Percentiles rank a stretch among this genome's conserved stretches.
Conservation (phyloP, 2,797 vertebrate genomes). For the Miichthys miiuy region DNA sequence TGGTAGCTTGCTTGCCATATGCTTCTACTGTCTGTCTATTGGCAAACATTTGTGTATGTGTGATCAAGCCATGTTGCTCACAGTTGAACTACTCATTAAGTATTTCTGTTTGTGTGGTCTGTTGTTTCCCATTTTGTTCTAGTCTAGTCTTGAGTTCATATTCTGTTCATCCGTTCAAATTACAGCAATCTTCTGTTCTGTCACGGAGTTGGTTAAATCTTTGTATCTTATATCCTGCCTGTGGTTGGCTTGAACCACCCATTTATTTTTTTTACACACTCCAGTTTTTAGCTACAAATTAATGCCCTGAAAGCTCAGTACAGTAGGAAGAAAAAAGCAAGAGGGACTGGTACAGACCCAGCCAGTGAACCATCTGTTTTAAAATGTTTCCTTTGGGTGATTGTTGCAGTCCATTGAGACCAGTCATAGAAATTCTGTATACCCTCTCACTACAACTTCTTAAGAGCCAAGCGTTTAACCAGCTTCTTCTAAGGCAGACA, state of each 20-base stretch:
- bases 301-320: slow-evolving; percentile 39
- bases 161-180: slow-evolving; percentile 32
- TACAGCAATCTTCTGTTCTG: neutral
- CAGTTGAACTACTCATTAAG: neutral
- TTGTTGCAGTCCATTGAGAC: slow-evolving; percentile 61
- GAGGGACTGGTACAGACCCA: slow-evolving; percentile 44
- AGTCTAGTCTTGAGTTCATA: neutral
- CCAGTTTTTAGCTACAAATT: slow-evolving; percentile 42
- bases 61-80: slow-evolving; percentile 24
- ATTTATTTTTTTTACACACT: slow-evolving; percentile 36
- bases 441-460: slow-evolving; percentile 42
- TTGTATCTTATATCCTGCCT: slow-evolving; percentile 28
- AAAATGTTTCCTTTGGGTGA: slow-evolving; percentile 64
- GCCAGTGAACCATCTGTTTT: slow-evolving; percentile 65
- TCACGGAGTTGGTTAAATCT: slow-evolving; percentile 4
- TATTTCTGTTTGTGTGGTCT: slow-evolving; percentile 13
- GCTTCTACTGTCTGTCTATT: slow-evolving; percentile 24
- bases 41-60: slow-evolving; percentile 20
- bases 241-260: slow-evolving; percentile 17
- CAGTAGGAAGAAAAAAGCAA: slow-evolving; percentile 41
- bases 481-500: slow-evolving; percentile 37
- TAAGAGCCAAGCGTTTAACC: slow-evolving; percentile 33
- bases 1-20: slow-evolving; percentile 18
- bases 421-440: slow-evolving; percentile 55
- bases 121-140: slow-evolving; percentile 19